Evolutionary conservation across 2,797 vertebrate genomes (phyloP), one percentile per base, ranked within the genome.

Genomic region (Pseudopleuronectes americanus): DNA sequence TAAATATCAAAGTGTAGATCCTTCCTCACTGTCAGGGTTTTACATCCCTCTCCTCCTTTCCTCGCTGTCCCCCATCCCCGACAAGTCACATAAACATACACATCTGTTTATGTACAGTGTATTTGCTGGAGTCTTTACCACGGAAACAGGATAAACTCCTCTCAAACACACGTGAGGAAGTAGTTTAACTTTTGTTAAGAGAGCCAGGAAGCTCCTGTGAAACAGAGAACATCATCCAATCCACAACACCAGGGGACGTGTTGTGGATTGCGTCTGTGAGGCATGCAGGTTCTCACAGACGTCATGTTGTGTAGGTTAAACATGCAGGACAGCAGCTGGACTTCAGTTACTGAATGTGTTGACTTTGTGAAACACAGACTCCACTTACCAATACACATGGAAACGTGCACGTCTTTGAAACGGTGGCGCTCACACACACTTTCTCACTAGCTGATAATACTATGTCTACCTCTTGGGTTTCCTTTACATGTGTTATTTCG

Each of bases 311-410:
- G 71, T 22, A 66, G 56, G 36, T 76, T 62, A 64, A 64, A 79
- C 86, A 81, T 88, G 86, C 86, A 71, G 59, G 61, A 74, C 54
- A 55, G 51, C 1, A 54, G 60, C 52, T 13, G 33, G 21, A 57
- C 3, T 45, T 19, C 43, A 45, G 13, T 38, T 38, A 38, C 12
- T 4, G 10, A 38, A 38, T 38, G 31, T 9, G 31, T 10, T 33
- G 9, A 33, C 31, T 33, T 33, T 10, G 13, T 43, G 41, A 14
- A 31, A 47, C 56, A 45, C 64, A 53, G 19, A 24, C 57, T 63
- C 57, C 22, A 43, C 72, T 71, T 57, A 56, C 64, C 47, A n/a
- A 21, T 16, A 45, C 52, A 56, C 28, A 8, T 13, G n/a, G 57
- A 57, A 19, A 52, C 14, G 33, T 28, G 17, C 28, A 43, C 14